Evolutionary conservation across 2,797 vertebrate species (phyloP).

Genomic region (Pogoniulus pusillus): DNA sequence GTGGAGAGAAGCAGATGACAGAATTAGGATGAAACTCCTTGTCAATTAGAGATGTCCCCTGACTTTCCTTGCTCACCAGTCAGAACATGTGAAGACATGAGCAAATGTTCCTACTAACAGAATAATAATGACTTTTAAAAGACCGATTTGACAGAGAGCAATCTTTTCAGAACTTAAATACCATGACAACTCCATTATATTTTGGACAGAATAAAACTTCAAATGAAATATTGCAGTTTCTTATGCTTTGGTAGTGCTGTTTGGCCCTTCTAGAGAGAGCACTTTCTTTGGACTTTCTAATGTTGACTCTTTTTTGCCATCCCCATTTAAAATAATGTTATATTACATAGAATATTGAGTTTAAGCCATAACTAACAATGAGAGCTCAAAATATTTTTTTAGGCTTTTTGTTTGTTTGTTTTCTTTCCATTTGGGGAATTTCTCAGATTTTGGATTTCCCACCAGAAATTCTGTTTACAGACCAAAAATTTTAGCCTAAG

Average conservation of each 20-base stretch:
- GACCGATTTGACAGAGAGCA: too few relatives aligned
- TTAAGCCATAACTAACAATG: neutral
- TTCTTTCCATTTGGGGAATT: neutral
- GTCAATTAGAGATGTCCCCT: neutral
- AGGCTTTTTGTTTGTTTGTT: neutral
- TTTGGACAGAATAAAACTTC: neutral
- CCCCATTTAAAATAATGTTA: neutral
- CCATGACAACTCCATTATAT: neutral
- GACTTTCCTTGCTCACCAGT: neutral
- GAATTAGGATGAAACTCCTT: neutral
- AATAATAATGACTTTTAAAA: too few relatives aligned
- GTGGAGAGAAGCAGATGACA: neutral
- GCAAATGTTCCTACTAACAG: neutral
- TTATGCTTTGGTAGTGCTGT: neutral
- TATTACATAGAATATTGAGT: neutral
- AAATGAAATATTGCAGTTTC: neutral
- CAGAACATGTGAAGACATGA: neutral
- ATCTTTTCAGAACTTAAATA: too few relatives aligned
- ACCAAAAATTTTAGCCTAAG: neutral
- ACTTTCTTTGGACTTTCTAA: accelerated
- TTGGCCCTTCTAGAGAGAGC: neutral
- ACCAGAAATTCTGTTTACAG: neutral
- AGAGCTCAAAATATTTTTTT: neutral
- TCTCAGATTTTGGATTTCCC: neutral
- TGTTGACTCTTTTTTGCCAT: neutral